phyloP scores from a whole-genome alignment of 2,797 vertebrate genomes.

The Lacerta bilineata region DNA sequence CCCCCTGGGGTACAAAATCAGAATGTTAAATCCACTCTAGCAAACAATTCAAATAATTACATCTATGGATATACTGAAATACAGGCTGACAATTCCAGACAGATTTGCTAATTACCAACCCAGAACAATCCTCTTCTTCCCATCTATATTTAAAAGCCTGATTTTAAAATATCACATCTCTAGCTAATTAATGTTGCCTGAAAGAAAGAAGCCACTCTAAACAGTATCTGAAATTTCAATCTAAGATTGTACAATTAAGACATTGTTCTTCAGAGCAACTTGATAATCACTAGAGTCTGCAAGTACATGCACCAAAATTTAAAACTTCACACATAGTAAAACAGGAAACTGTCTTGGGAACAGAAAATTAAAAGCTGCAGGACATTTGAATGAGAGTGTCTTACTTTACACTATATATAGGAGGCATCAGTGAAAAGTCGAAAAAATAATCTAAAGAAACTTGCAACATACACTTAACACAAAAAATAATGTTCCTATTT shows the following conservation, averaged over 20 bases:
- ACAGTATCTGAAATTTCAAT: neutral
- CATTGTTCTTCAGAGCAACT: neutral
- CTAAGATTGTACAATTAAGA: neutral
- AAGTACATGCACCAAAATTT: neutral
- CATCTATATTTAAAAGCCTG: neutral
- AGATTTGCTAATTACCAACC: neutral
- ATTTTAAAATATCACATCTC: neutral
- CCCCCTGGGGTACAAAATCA: slow-evolving; percentile 17
- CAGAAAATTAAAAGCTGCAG: neutral
- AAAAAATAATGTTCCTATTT: neutral
- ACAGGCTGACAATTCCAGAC: neutral
- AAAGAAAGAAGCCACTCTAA: neutral
- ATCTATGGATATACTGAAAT: neutral
- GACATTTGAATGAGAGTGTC: neutral
- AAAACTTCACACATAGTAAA: neutral
- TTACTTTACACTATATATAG: neutral
- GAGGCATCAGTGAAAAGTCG: neutral
- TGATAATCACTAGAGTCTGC: neutral
- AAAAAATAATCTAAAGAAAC: neutral
- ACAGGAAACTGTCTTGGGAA: neutral
- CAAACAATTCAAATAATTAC: neutral
- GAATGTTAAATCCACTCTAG: neutral
- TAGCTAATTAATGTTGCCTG: neutral
- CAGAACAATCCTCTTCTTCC: neutral
- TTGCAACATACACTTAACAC: neutral